Evolutionary conservation across 2,113 vertebrate species (phyloP).

Genomic region (Heteronetta atricapilla): DNA sequence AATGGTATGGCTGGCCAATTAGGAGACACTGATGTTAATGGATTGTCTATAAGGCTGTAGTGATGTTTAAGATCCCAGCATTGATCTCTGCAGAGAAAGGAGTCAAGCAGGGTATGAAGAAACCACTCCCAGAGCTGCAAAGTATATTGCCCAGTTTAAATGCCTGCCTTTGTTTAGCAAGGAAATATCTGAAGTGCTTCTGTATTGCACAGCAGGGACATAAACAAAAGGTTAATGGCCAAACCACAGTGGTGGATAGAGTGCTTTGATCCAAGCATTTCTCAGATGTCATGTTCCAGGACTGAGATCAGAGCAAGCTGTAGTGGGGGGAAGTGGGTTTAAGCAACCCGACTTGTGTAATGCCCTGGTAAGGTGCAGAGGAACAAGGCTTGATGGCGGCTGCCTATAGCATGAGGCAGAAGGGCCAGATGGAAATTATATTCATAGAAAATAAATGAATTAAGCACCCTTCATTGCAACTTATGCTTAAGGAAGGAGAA

Average conservation of each 20-base stretch:
- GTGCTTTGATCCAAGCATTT: neutral
- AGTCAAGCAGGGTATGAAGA: neutral
- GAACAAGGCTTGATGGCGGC: neutral
- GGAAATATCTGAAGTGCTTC: neutral
- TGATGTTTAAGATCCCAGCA: neutral
- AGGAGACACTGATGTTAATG: slow-evolving; percentile 20
- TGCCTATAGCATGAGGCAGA: neutral
- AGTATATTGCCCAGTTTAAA: neutral
- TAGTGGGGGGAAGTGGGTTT: neutral
- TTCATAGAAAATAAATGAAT: neutral
- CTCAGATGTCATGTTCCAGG: neutral
- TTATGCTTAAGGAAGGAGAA: neutral
- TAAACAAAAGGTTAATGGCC: neutral
- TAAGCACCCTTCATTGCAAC: neutral
- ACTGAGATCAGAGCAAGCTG: neutral
- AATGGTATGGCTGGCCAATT: slow-evolving; percentile 50
- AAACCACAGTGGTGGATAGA: neutral
- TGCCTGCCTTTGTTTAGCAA: neutral
- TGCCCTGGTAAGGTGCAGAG: neutral
- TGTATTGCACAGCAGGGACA: neutral
- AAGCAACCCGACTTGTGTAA: neutral
- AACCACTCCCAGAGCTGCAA: neutral
- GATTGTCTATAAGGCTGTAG: slow-evolving; percentile 21
- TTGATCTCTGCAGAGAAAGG: slow-evolving; percentile 7
- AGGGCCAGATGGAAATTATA: neutral